These are phyloP conservation scores for Barbus barbus DNA, from an alignment of 2,113 vertebrate species.

Conservation along the genomic window DNA sequence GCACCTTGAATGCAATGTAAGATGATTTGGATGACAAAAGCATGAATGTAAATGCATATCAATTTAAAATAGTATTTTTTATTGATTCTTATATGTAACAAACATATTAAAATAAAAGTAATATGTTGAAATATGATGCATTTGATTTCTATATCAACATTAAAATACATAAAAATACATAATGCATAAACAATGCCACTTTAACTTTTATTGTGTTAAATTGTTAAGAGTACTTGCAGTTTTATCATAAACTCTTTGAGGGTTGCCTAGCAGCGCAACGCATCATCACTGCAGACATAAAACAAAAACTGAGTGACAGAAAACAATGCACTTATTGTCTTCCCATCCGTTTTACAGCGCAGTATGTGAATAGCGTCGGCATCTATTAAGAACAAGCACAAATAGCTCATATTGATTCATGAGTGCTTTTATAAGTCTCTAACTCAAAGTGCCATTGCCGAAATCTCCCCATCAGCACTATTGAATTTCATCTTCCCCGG, in stretches of 20 bases:
- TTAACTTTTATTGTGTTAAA: background rate
- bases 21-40: background rate
- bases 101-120: background rate
- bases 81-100: background rate
- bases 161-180: background rate
- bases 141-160: background rate
- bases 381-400: slow-evolving; percentile 23
- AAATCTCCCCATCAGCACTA: slow-evolving; percentile 37
- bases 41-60: background rate
- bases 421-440: background rate
- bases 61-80: background rate
- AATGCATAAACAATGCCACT: too few relatives aligned
- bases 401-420: slow-evolving; percentile 24
- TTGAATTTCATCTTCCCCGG: slow-evolving; percentile 22
- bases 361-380: background rate
- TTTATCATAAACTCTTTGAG: too few relatives aligned
- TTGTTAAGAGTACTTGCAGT: background rate
- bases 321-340: background rate
- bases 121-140: background rate
- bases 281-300: background rate
- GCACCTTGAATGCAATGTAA: background rate
- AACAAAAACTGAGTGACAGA: background rate
- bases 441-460: slow-evolving; percentile 19
- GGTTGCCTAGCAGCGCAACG: too few relatives aligned
- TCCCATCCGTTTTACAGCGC: background rate